Evolutionary conservation across 2,113 vertebrate species (phyloP).

Genomic region (Apaloderma vittatum): DNA sequence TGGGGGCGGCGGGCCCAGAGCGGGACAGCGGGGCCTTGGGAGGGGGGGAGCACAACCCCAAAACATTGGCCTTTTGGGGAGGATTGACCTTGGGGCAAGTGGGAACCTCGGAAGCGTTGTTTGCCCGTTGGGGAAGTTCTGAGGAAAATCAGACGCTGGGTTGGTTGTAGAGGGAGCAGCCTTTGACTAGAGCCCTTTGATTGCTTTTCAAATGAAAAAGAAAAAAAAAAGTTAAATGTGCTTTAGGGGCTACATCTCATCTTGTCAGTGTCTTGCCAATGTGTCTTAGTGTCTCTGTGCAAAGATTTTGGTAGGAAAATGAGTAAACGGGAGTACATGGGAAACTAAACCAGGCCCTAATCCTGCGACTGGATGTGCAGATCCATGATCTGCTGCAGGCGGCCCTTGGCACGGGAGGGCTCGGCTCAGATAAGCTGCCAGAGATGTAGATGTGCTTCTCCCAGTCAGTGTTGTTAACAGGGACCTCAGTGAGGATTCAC

Average conservation of each 20-base stretch:
- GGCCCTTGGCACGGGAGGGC: rapidly evolving
- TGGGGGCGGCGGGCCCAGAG: rapidly evolving
- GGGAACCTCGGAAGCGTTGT: rapidly evolving
- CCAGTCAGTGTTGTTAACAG: rapidly evolving
- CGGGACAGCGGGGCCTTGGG: neutral
- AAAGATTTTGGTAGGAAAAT: neutral
- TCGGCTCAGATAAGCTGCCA: rapidly evolving
- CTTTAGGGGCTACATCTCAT: neutral
- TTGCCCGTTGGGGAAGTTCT: neutral
- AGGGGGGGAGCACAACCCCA: rapidly evolving
- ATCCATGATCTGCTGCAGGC: rapidly evolving
- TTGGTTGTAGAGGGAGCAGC: neutral
- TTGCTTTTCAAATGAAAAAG: neutral
- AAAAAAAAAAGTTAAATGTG: rapidly evolving
- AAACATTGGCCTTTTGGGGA: rapidly evolving
- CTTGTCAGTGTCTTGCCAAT: rapidly evolving
- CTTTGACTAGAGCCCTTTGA: too few species aligned
- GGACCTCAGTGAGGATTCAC: rapidly evolving
- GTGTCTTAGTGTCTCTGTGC: rapidly evolving
- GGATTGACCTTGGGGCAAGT: rapidly evolving
- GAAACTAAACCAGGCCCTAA: rapidly evolving
- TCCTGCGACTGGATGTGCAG: rapidly evolving
- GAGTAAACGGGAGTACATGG: rapidly evolving
- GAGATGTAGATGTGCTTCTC: rapidly evolving
- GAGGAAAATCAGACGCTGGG: neutral